phyloP scores from a whole-genome alignment of 2,113 vertebrate species.

The Gasterosteus aculeatus region DNA sequence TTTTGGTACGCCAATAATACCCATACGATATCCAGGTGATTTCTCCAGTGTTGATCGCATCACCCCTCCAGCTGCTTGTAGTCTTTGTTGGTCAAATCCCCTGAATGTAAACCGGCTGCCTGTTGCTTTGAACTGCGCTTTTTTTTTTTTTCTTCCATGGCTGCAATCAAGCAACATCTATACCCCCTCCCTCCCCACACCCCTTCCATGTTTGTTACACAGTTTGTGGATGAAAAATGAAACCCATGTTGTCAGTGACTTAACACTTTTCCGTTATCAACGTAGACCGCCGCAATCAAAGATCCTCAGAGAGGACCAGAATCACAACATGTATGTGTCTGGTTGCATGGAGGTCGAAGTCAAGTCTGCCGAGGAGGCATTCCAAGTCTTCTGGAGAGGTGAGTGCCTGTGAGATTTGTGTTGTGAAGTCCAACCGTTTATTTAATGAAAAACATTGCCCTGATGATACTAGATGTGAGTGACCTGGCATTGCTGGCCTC shows the following conservation, averaged over 20 bases:
- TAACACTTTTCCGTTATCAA: slow-evolving; percentile 40
- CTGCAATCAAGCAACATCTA: slow-evolving; percentile 19
- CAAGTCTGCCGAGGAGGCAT: slow-evolving; percentile 94
- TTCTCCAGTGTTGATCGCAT: slow-evolving; percentile 44
- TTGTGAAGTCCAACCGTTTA: not conserved
- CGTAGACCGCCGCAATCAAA: slow-evolving; percentile 94
- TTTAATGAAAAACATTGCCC: slow-evolving; percentile 26
- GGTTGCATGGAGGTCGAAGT: slow-evolving; percentile 96
- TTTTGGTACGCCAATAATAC: not conserved
- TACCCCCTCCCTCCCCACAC: too few relatives aligned
- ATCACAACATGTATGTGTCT: slow-evolving; percentile 96
- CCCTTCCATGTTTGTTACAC: not conserved
- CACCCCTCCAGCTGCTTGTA: slow-evolving; percentile 19
- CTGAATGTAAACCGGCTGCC: slow-evolving; percentile 16
- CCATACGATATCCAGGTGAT: not conserved
- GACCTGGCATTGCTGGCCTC: slow-evolving; percentile 79
- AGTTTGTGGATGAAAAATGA: slow-evolving; percentile 22
- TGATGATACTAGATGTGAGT: slow-evolving; percentile 79
- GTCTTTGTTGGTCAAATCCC: slow-evolving; percentile 34
- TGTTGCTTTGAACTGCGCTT: slow-evolving; percentile 29
- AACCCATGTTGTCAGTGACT: not conserved
- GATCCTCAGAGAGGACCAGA: slow-evolving; percentile 92
- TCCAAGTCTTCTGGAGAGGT: slow-evolving; percentile 98
- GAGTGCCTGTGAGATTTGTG: slow-evolving; percentile 44
- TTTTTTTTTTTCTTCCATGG: not conserved